Percentiles rank a stretch among this genome's conserved stretches.
Conservation (phyloP, 2,113 vertebrate species). For the Larimichthys polyactis region DNA sequence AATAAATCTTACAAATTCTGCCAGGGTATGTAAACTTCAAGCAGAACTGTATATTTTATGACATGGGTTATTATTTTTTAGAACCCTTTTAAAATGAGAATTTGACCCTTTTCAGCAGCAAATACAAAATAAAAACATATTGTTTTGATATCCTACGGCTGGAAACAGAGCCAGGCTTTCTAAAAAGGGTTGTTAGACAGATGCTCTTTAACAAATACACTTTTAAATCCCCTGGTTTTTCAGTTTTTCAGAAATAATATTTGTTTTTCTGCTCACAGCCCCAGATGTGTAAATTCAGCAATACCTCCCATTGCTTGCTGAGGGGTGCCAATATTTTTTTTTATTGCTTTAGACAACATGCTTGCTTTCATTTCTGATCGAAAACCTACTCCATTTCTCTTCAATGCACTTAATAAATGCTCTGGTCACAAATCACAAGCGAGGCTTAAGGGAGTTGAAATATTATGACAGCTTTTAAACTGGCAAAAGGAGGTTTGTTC, state of each 20-base stretch:
- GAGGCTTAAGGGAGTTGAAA: neutral
- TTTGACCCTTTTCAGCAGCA: slow-evolving; percentile 13
- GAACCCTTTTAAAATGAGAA: slow-evolving; percentile 25
- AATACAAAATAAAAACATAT: slow-evolving; percentile 7
- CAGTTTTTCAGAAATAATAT: neutral
- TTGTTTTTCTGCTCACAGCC: slow-evolving; percentile 1
- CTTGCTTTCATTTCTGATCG: neutral
- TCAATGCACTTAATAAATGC: slow-evolving; percentile 1
- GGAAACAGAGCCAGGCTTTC: neutral
- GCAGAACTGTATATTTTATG: neutral
- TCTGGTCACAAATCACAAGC: neutral
- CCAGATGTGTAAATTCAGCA: slow-evolving; percentile 8
- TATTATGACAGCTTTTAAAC: neutral
- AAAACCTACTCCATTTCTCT: neutral
- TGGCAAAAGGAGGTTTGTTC: neutral
- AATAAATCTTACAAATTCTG: too few species aligned
- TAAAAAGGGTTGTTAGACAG: slow-evolving; percentile 9
- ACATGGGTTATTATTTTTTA: slow-evolving; percentile 15
- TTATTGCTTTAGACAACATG: slow-evolving; percentile 13
- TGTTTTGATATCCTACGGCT: slow-evolving; percentile 1
- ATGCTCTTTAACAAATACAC: slow-evolving; percentile 24
- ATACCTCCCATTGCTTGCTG: slow-evolving; percentile 12
- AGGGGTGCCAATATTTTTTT: slow-evolving; percentile 22
- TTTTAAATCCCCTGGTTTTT: slow-evolving; percentile 24
- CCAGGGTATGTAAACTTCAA: too few species aligned